Percentiles rank a stretch among this genome's conserved stretches.
Evolutionary conservation across 2,888 invertebrate species (phyloP).

Genomic region (Stenodera caucasica): DNA sequence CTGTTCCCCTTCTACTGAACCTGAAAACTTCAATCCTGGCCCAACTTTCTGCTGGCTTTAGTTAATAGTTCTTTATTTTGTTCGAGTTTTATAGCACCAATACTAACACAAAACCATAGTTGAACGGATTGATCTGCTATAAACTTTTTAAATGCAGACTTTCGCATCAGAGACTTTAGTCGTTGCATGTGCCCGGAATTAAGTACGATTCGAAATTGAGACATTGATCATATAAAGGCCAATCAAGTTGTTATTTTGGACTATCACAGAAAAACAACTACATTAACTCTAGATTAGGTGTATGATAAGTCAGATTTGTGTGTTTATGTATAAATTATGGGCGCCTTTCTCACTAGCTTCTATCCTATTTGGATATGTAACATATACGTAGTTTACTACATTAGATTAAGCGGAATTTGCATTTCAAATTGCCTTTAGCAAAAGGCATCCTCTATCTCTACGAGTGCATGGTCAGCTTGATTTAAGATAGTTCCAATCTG

Average conservation of each 20-base stretch:
- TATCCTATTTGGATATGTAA: not conserved
- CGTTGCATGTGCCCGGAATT: constrained; percentile 9
- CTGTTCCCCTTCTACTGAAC: constrained; percentile 40
- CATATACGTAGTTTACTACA: constrained; percentile 6
- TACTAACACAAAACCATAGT: constrained; percentile 10
- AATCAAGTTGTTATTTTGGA: not conserved
- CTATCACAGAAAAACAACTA: too few relatives aligned
- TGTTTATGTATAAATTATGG: not conserved
- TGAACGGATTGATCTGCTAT: constrained; percentile 45
- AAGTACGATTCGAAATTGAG: constrained; percentile 5
- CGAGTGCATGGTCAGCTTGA: constrained; percentile 25
- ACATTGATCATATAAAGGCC: not conserved
- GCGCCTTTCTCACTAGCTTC: not conserved
- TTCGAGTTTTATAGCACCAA: constrained; percentile 45
- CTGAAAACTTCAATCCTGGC: constrained; percentile 39
- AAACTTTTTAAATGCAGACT: constrained; percentile 39
- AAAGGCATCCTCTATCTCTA: constrained; percentile 6
- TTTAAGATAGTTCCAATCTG: constrained; percentile 26
- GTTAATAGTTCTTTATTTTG: constrained; percentile 51
- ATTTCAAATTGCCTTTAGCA: constrained; percentile 1
- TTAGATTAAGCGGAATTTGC: constrained; percentile 10
- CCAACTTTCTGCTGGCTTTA: constrained; percentile 47
- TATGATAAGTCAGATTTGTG: not conserved
- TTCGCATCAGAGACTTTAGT: not conserved
- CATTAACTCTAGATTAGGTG: not conserved